phyloP scores from a whole-genome alignment of 2,797 vertebrate genomes.

The Lateolabrax maculatus region DNA sequence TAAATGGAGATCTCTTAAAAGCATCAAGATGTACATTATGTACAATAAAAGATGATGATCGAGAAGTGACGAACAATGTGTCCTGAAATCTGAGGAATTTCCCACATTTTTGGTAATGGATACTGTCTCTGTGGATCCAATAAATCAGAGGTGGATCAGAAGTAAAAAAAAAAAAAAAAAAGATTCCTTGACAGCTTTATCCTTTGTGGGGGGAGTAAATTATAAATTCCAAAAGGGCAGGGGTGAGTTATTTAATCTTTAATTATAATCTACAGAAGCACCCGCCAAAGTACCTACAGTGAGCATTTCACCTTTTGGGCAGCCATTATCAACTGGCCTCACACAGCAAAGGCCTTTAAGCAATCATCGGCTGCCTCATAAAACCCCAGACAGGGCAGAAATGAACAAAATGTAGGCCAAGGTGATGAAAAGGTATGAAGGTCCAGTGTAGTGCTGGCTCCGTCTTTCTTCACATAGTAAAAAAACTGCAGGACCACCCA shows the following conservation, averaged over 20 bases:
- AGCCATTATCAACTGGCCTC: slow-evolving; percentile 43
- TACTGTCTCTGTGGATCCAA: slow-evolving; percentile 1
- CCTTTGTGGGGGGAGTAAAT: slow-evolving; percentile 22
- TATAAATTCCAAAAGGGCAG: slow-evolving; percentile 44
- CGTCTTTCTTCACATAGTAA: slow-evolving; percentile 20
- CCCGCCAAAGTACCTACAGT: slow-evolving; percentile 29
- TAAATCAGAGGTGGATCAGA: slow-evolving; percentile 19
- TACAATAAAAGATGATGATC: too few relatives aligned
- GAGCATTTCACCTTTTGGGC: slow-evolving; percentile 51
- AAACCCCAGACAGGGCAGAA: slow-evolving; percentile 60
- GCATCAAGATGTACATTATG: background rate
- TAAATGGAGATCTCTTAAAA: background rate
- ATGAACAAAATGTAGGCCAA: slow-evolving; percentile 47
- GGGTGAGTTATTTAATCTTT: slow-evolving; percentile 52
- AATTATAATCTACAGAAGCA: slow-evolving; percentile 49
- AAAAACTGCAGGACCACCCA: slow-evolving; percentile 1
- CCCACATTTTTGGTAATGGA: background rate
- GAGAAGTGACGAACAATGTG: too few relatives aligned
- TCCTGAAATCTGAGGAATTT: background rate
- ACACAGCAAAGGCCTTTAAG: slow-evolving; percentile 43
- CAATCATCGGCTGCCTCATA: slow-evolving; percentile 72
- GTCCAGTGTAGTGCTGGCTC: background rate
- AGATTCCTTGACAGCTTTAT: slow-evolving; percentile 19
- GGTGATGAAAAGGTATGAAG: slow-evolving; percentile 70
- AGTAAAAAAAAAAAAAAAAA: background rate